Evolutionary conservation across 2,888 invertebrate species (phyloP), one percentile per base, ranked within the genome.

Genomic region (Phragmatobia fuliginosa): DNA sequence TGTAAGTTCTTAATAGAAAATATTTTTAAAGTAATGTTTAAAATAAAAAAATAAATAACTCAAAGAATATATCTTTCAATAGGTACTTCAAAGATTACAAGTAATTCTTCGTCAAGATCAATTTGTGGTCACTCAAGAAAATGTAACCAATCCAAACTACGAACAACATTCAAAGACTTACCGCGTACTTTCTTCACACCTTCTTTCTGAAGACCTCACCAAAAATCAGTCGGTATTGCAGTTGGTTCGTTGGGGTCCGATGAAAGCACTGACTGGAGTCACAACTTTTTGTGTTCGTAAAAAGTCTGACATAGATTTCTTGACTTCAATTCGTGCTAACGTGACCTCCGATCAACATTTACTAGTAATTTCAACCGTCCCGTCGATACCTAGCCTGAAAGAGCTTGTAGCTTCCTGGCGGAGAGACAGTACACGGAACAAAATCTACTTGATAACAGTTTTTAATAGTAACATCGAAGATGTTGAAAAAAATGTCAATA

Each of bases 401-500:
- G 72, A 80, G 28, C 73, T 86, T 16, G 72, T 87, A 18, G 75
- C 62, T 16, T n/a, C 65, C 36, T 86, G 87, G 87, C 77, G 82
- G 41, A 80, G 66, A 65, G 80, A 82, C 56, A 18, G 67, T 6
- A 67, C 60, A 33, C 66, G 66, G 18, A 86, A 82, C 52, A 75
- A 76, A 31, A 71, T 87, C 7, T 66, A 73, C 33, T 59, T 87
- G 1, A 62, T 85, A 1, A 75, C 82, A 77, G 59, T 81, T 5
- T 70, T 75, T 58, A 62, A 75, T 36, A 70, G 71, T 18, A 66
- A 36, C 68, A 64, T 69, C 36, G 31, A 75, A 52, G 66, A 67
- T 68, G 71, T 79, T 31, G 62, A 71, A 45, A 61, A 73, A 10
- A 69, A 82, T 2, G 49, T 77, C 18, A 72, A 78, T 6, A 71